phyloP scores from a whole-genome alignment of 2,888 invertebrate genomes.

The Ophonus ardosiacus region DNA sequence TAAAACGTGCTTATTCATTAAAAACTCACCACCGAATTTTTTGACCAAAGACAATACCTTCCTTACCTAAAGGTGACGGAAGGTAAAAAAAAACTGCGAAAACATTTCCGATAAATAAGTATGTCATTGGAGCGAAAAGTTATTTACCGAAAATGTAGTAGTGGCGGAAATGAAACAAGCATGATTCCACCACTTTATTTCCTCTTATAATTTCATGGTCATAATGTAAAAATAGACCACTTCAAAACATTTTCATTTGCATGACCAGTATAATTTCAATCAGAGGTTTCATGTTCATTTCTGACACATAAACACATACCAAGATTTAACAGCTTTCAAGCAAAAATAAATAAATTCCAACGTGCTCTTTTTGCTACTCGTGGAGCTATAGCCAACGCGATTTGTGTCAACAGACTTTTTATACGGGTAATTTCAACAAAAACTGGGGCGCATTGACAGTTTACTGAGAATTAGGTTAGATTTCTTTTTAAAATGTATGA shows the following conservation, averaged over 20 bases:
- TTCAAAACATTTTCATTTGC: slow-evolving; percentile 47
- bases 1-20: too few species aligned
- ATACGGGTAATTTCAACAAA: neutral
- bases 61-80: too few species aligned
- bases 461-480: too few species aligned
- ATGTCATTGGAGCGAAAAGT: neutral
- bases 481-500: too few species aligned
- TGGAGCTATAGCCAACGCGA: neutral
- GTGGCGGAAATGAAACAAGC: slow-evolving; percentile 9
- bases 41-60: too few species aligned
- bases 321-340: slow-evolving; percentile 21
- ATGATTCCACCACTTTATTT: slow-evolving; percentile 22
- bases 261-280: slow-evolving; percentile 41
- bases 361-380: slow-evolving; percentile 25
- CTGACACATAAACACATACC: slow-evolving; percentile 49
- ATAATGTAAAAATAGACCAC: slow-evolving; percentile 35
- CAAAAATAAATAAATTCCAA: slow-evolving; percentile 39
- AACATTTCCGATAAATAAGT: slow-evolving; percentile 8
- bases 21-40: too few species aligned
- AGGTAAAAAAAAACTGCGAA: neutral
- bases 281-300: slow-evolving; percentile 36
- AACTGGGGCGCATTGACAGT: too few species aligned
- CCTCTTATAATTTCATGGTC: slow-evolving; percentile 35
- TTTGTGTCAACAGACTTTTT: neutral
- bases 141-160: slow-evolving; percentile 1